phyloP scores from a whole-genome alignment of 2,888 invertebrate species.

The Bhutanitis thaidina region DNA sequence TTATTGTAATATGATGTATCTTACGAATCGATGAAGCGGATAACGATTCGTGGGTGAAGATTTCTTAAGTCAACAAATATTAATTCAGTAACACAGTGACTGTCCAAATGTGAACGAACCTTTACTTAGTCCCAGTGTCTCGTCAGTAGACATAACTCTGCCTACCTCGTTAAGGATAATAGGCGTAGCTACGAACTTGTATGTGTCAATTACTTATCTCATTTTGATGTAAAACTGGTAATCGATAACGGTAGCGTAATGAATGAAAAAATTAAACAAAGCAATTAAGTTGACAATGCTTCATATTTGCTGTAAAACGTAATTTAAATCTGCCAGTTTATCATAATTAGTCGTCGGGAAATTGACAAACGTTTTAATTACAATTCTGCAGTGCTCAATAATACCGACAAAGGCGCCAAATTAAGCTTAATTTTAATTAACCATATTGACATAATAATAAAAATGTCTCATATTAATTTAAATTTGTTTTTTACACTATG shows the following conservation, averaged over 20 bases:
- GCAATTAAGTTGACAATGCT: neutral
- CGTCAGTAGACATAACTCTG: too few species aligned
- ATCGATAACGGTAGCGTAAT: conserved; percentile 8
- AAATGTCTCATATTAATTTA: neutral
- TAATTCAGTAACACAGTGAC: too few species aligned
- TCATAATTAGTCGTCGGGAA: conserved; percentile 6
- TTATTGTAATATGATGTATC: too few species aligned
- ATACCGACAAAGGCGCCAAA: neutral
- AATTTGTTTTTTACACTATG: too few species aligned
- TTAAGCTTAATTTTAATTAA: neutral
- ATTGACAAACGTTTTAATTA: conserved; percentile 5
- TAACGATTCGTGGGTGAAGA: too few species aligned
- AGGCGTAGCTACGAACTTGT: too few species aligned
- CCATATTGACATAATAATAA: neutral
- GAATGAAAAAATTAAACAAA: conserved; percentile 11
- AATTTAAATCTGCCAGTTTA: conserved; percentile 15
- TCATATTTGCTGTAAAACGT: conserved; percentile 3
- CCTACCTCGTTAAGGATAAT: too few species aligned
- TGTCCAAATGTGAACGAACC: too few species aligned
- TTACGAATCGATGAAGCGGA: too few species aligned
- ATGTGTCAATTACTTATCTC: neutral
- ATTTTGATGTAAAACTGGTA: conserved; percentile 7
- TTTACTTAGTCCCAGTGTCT: too few species aligned
- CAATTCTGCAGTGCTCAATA: neutral
- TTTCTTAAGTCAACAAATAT: too few species aligned